phyloP scores from a whole-genome alignment of 1,140 invertebrate species.

The Planococcus citri region DNA sequence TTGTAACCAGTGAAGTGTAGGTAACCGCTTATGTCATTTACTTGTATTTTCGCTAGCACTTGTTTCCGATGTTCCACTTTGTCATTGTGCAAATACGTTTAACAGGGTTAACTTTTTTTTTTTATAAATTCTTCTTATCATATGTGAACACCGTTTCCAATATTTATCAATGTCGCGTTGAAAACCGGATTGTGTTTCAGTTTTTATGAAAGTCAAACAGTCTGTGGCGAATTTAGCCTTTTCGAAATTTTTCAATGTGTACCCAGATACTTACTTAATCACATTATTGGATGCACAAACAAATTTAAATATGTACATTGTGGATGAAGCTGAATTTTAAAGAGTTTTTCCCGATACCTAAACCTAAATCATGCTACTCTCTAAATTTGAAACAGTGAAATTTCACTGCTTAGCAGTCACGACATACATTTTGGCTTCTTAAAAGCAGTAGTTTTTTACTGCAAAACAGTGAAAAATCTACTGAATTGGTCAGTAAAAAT shows the following conservation, averaged over 20 bases:
- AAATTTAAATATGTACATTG: no score
- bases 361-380: no score
- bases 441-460: no score
- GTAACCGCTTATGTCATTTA: slow-evolving; percentile 19
- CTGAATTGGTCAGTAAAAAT: no score
- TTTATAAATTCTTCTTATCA: background rate
- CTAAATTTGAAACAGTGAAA: no score
- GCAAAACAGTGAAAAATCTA: no score
- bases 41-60: slow-evolving; percentile 12
- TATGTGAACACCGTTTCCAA: background rate
- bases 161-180: background rate
- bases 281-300: no score
- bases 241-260: background rate
- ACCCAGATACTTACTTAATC: no score
- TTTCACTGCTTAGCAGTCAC: no score
- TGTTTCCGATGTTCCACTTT: slow-evolving; percentile 14
- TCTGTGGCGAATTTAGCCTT: background rate
- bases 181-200: background rate
- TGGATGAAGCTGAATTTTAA: no score
- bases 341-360: no score
- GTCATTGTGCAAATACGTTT: slow-evolving; percentile 9
- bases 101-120: background rate
- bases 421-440: no score
- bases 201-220: background rate
- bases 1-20: slow-evolving; percentile 15